Conservation (phyloP, 2,113 vertebrate genomes). For the Cinclus mexicanus region DNA sequence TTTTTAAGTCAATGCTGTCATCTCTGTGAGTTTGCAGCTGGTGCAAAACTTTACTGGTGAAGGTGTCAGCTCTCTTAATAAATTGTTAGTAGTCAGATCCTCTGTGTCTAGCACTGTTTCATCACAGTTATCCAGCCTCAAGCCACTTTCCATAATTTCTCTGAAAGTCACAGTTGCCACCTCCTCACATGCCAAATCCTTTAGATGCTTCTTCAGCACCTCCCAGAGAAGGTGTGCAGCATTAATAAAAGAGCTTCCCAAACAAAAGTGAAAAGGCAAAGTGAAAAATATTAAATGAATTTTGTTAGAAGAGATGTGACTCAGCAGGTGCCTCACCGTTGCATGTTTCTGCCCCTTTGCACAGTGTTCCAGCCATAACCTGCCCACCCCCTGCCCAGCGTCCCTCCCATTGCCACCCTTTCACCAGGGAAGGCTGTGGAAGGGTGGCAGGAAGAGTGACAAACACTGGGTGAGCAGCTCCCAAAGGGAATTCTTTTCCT, state of each 20-base stretch:
- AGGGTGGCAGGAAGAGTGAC: neutral
- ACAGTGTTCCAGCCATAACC: neutral
- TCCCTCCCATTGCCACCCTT: neutral
- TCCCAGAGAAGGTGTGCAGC: neutral
- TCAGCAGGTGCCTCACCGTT: neutral
- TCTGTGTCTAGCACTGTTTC: neutral
- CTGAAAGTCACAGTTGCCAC: neutral
- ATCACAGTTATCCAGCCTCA: neutral
- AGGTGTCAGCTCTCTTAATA: neutral
- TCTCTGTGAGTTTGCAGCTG: neutral
- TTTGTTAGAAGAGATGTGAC: neutral
- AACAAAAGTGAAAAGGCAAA: neutral
- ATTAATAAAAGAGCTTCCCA: neutral
- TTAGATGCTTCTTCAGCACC: neutral
- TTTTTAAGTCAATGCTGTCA: neutral
- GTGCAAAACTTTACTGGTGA: neutral
- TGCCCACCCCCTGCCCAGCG: neutral
- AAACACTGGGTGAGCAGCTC: no score
- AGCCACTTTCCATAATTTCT: neutral
- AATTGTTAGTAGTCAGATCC: neutral
- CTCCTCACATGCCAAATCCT: accelerated
- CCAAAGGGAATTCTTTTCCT: neutral
- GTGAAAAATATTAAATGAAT: neutral
- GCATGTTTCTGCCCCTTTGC: neutral
- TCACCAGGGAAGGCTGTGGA: neutral